These are phyloP conservation scores for Rhinichthys klamathensis DNA, from an alignment of 2,113 vertebrate genomes.

Conservation along the genomic window DNA sequence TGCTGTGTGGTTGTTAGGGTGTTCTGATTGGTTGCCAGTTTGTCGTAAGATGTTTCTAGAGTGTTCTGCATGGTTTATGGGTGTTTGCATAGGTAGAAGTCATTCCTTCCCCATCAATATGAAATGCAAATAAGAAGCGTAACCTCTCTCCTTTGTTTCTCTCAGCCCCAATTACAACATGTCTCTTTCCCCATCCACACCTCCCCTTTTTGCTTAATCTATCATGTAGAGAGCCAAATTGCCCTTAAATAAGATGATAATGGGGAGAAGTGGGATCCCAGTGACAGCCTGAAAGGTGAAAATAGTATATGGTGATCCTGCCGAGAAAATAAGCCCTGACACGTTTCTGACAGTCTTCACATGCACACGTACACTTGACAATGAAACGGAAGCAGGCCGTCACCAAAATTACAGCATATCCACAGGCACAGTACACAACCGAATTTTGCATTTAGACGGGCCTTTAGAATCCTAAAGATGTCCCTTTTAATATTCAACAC, in stretches of 20 bases:
- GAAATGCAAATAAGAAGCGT: background rate
- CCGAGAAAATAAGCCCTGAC: constrained; percentile 15
- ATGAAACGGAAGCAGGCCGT: background rate
- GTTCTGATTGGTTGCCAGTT: background rate
- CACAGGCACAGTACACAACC: background rate
- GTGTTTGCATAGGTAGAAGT: background rate
- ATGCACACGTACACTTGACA: background rate
- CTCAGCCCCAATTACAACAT: background rate
- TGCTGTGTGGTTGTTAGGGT: background rate
- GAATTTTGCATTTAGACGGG: background rate
- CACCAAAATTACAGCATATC: constrained; percentile 18
- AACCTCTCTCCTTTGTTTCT: constrained; percentile 21
- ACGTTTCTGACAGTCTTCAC: background rate
- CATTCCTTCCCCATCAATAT: background rate
- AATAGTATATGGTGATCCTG: constrained; percentile 16
- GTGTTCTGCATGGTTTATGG: background rate
- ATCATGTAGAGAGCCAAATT: constrained; percentile 30
- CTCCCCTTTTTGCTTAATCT: background rate
- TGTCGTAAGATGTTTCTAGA: background rate
- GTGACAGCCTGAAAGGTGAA: background rate
- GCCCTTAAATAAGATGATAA: constrained; percentile 50
- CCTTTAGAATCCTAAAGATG: constrained; percentile 1
- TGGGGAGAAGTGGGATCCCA: constrained; percentile 28
- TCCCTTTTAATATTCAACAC: constrained; percentile 26
- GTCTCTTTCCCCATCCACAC: background rate